phyloP scores from a whole-genome alignment of 2,113 vertebrate genomes.

The Myrmecobius fasciatus region DNA sequence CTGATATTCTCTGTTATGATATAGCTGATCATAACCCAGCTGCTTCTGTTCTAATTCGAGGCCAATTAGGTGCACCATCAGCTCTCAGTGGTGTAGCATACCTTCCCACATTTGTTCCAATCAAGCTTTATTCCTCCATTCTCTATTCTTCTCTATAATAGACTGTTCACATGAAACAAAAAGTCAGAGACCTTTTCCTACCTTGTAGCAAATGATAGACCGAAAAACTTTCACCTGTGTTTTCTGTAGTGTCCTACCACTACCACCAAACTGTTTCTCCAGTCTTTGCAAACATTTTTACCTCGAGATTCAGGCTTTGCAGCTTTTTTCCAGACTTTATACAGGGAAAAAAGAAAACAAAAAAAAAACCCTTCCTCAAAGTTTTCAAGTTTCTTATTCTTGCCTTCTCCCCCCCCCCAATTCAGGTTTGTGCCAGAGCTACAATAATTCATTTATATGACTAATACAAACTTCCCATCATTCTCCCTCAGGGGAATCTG shows the following conservation, averaged over 20 bases:
- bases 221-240: not conserved
- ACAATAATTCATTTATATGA: not conserved
- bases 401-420: not conserved
- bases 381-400: not conserved
- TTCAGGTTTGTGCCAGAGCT: not conserved
- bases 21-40: slow-evolving; percentile 1
- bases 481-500: not conserved
- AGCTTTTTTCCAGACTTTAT: not conserved
- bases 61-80: slow-evolving; percentile 4
- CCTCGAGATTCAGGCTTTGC: not conserved
- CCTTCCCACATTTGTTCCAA: not conserved
- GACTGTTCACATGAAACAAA: not conserved
- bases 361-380: not conserved
- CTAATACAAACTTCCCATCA: not conserved
- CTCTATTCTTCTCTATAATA: not conserved
- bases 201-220: not conserved
- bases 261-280: not conserved
- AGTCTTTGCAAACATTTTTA: not conserved
- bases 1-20: slow-evolving; percentile 3
- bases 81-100: not conserved
- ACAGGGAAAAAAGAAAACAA: not conserved
- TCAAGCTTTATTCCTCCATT: not conserved
- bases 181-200: not conserved
- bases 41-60: slow-evolving; percentile 5
- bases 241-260: not conserved